These are phyloP conservation scores for Danio kyathit DNA, from an alignment of 2,797 vertebrate species.

Conservation along the genomic window DNA sequence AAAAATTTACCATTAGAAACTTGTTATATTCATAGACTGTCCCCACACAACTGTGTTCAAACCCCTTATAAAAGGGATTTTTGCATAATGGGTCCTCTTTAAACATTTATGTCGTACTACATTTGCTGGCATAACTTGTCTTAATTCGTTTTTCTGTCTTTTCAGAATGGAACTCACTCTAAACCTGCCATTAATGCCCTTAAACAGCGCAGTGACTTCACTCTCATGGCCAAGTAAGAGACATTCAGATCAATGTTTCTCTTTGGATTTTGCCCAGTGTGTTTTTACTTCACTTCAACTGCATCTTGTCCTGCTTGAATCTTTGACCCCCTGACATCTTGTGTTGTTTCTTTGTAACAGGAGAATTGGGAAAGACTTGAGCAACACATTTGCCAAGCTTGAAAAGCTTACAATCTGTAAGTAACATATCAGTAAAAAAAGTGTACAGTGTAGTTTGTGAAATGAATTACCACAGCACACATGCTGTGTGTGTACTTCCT, in stretches of 20 bases:
- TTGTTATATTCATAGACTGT: no score
- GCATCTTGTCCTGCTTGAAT: background rate
- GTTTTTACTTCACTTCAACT: background rate
- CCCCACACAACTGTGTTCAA: no score
- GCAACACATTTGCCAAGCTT: constrained; percentile 95
- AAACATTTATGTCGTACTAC: no score
- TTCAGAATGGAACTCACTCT: constrained; percentile 88
- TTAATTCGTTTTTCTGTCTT: constrained; percentile 6
- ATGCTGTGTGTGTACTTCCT: background rate
- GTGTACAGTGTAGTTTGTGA: background rate
- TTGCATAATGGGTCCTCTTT: no score
- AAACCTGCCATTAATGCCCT: constrained; percentile 83
- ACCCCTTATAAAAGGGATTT: no score
- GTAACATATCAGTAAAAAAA: constrained; percentile 60
- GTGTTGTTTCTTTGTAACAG: constrained; percentile 70
- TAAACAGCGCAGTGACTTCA: constrained; percentile 93
- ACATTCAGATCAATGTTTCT: constrained; percentile 19
- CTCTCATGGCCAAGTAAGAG: constrained; percentile 94
- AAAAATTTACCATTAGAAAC: no score
- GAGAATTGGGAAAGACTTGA: constrained; percentile 94
- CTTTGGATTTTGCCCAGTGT: background rate
- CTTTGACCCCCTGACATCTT: constrained; percentile 10
- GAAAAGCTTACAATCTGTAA: constrained; percentile 96
- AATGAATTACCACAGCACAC: background rate
- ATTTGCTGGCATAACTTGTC: background rate